Evolutionary conservation across 2,113 vertebrate genomes (phyloP).

Genomic region (Cepphus grylle): DNA sequence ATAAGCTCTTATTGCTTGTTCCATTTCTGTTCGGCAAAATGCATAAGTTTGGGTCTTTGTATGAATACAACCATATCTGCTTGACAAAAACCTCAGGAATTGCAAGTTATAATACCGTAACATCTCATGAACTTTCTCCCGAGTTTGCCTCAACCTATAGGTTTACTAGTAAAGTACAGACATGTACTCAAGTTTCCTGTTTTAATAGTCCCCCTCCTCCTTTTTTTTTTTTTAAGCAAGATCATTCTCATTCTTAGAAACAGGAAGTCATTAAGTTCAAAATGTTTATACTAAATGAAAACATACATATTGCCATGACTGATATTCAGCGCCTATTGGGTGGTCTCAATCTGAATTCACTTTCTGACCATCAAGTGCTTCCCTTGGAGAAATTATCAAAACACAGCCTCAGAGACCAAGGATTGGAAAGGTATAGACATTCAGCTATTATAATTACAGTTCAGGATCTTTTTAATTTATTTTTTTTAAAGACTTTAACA

Average conservation of each 20-base stretch:
- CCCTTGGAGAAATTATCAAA: conserved; percentile 10
- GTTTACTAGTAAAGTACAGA: neutral
- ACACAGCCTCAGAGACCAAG: neutral
- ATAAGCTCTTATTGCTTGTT: neutral
- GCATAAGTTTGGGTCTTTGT: neutral
- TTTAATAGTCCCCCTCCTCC: neutral
- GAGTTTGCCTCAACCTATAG: neutral
- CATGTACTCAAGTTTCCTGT: neutral
- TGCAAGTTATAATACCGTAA: neutral
- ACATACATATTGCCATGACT: conserved; percentile 8
- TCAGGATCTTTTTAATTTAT: neutral
- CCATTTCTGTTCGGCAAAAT: neutral
- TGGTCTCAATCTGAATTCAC: conserved; percentile 40
- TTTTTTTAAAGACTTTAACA: neutral
- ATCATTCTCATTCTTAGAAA: conserved; percentile 37
- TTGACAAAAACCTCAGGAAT: neutral
- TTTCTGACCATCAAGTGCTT: conserved; percentile 21
- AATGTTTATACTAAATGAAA: conserved; percentile 55
- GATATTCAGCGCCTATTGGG: conserved; percentile 15
- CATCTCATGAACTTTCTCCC: neutral
- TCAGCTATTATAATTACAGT: neutral
- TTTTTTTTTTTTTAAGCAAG: neutral
- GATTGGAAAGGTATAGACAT: neutral
- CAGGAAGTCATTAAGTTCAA: conserved; percentile 51
- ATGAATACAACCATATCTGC: neutral